These are phyloP conservation scores for Myodes glareolus DNA, from an alignment of 2,113 vertebrate species.

Conservation along the genomic window DNA sequence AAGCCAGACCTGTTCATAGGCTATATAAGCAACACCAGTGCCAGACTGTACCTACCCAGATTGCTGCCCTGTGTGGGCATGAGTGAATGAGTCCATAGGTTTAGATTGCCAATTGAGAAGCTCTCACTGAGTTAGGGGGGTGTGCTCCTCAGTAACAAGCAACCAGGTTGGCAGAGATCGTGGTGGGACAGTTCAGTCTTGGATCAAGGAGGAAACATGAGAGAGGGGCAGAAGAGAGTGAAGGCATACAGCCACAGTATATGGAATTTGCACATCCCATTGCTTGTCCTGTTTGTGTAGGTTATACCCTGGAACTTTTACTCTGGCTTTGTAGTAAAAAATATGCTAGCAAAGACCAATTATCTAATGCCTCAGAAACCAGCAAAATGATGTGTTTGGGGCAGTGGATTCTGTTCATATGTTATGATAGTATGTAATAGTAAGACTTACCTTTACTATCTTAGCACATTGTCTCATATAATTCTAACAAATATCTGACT, in stretches of 20 bases:
- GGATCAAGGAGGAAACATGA: not conserved
- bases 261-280: not conserved
- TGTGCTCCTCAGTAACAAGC: not conserved
- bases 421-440: not conserved
- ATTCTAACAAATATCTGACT: not conserved
- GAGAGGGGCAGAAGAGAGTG: not conserved
- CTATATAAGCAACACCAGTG: not conserved
- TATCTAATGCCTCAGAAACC: not conserved
- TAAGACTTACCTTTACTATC: conserved; percentile 2
- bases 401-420: not conserved
- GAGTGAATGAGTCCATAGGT: not conserved
- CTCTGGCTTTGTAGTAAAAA: not conserved
- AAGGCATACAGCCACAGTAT: not conserved
- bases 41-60: not conserved
- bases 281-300: not conserved
- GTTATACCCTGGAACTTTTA: not conserved
- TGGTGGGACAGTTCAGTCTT: not conserved
- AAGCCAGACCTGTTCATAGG: conserved; percentile 13
- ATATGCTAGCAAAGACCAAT: not conserved
- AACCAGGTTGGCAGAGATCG: not conserved
- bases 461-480: not conserved
- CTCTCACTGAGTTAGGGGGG: not conserved
- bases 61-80: not conserved
- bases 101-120: not conserved
- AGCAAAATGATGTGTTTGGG: not conserved